A percentile compares a stretch with the other conserved stretches of the same genome.
These are phyloP conservation scores for Zeuzera pyrina DNA, from an alignment of 2,888 invertebrate species.

Conservation along the genomic window DNA sequence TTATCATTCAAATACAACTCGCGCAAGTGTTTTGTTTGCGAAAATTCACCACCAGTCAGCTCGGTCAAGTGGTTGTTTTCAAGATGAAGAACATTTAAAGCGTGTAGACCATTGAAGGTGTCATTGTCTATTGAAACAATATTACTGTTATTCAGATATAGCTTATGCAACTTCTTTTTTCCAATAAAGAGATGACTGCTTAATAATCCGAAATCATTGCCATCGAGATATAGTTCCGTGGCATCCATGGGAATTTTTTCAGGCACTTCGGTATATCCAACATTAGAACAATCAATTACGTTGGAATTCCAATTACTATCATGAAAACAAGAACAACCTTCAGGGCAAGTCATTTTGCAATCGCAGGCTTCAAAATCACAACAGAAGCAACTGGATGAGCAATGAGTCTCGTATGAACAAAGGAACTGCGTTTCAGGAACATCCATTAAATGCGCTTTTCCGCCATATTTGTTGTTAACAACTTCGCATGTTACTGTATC, in stretches of 20 bases:
- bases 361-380: constrained; percentile 92
- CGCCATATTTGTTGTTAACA: constrained; percentile 77
- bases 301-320: constrained; percentile 89
- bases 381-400: constrained; percentile 88
- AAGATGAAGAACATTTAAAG: constrained; percentile 81
- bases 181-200: constrained; percentile 89
- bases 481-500: constrained; percentile 83
- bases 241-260: constrained; percentile 90
- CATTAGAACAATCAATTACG: constrained; percentile 86
- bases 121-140: constrained; percentile 82
- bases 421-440: constrained; percentile 83
- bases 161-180: constrained; percentile 83
- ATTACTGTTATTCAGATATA: constrained; percentile 84
- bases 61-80: constrained; percentile 82
- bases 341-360: constrained; percentile 91
- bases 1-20: constrained; percentile 88
- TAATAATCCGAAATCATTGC: constrained; percentile 82
- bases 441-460: constrained; percentile 78
- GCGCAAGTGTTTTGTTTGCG: constrained; percentile 81
- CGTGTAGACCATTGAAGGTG: constrained; percentile 84
- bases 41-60: constrained; percentile 84
- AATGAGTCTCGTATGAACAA: constrained; percentile 86
- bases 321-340: constrained; percentile 87
- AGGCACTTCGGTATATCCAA: constrained; percentile 80
- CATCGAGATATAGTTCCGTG: constrained; percentile 88